Evolutionary conservation across 2,888 invertebrate genomes (phyloP), one percentile per base, ranked within the genome.

Genomic region (Philereme transversata): DNA sequence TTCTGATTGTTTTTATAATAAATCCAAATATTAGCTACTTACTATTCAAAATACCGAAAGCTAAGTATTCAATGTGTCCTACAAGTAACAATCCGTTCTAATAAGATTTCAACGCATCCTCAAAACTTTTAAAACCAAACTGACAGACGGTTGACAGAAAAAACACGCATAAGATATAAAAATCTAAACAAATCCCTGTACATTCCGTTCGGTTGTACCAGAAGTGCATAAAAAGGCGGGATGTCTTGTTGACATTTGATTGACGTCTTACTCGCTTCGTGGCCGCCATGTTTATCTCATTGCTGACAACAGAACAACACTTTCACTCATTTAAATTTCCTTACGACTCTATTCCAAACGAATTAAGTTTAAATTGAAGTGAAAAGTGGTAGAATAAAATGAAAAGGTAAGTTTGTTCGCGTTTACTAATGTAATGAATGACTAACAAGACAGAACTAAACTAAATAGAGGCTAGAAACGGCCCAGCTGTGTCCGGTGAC

Each of bases 371-470:
- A 47, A 53, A 72, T 70, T 83, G 5, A 44, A 57, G 53, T 64
- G 58, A 8, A 1, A 51, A 46, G 35, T 10, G 3, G 22, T 66
- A 52, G 10, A 5, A 9, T 11, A 9, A 54, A 53, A 8, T 9
- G 65, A 49, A 51, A 56, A 11, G 57, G 8, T 62, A 74, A 65
- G 58, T 69, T 83, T 80, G 90, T 78, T 66, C 68, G 77, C 76
- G 79, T 78, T 86, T 82, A 88, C 88, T 90, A 90, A 90, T 90
- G 89, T 87, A 88, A 89, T 88, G 89, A 90, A 88, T 87, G 88
- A 89, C 89, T 89, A 90, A 90, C 90, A 86, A 86, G 90, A 90
- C 90, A 85, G 82, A 84, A 87, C 85, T 82, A 90, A 90, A 90
- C 89, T 88, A 89, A 90, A 90, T 90, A 90, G 88, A 74, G 81